Percentiles rank a stretch among this genome's conserved stretches.
Evolutionary conservation across 1,140 invertebrate species (phyloP).

Genomic region (Aphis craccivora): DNA sequence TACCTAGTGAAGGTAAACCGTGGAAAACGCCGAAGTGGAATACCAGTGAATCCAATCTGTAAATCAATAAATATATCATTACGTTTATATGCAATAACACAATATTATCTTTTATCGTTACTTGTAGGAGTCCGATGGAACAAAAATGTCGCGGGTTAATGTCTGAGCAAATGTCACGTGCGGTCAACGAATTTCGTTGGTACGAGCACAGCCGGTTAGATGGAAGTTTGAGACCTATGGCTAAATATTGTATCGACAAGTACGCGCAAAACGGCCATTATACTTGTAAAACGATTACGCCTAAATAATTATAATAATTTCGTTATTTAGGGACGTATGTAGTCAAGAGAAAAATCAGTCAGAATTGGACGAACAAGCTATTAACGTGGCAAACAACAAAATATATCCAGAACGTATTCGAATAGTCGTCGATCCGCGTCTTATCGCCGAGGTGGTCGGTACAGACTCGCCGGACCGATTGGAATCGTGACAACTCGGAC

Average conservation of each 20-base stretch:
- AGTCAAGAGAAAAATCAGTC: not conserved
- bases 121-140: not conserved
- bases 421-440: not conserved
- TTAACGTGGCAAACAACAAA: not conserved
- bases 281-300: not conserved
- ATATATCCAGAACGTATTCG: not conserved
- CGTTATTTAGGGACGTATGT: not conserved
- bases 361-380: not conserved
- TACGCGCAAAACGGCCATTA: not conserved
- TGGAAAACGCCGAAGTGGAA: not conserved
- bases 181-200: not conserved
- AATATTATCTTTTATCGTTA: not conserved
- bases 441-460: not conserved
- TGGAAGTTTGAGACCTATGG: not conserved
- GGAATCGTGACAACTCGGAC: not conserved
- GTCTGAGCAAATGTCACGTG: not conserved
- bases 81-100: not conserved
- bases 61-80: not conserved
- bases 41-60: not conserved
- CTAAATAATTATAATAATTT: not conserved
- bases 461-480: not conserved
- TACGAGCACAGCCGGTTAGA: not conserved
- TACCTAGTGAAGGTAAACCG: not conserved
- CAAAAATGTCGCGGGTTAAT: not conserved
- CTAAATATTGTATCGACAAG: not conserved